Evolutionary conservation across 1,140 invertebrate species (phyloP), one percentile per base, ranked within the genome.

Genomic region (Drosophila nigrodunni): DNA sequence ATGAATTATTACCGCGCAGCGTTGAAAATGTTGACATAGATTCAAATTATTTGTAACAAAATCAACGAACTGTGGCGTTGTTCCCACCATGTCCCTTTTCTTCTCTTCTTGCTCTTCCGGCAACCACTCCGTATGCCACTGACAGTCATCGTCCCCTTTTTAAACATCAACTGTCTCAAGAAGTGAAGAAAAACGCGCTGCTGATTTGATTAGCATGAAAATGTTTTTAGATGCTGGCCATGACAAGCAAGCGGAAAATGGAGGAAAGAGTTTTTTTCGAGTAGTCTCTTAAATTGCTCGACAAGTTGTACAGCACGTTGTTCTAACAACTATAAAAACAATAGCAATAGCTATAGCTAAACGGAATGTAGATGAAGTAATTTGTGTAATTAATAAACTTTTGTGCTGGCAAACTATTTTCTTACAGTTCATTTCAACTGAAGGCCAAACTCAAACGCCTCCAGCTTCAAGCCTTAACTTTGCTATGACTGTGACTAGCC

Each of bases 21-120:
- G 83, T 71, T 80, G 77, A 68, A 75, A 82, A 80, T 88, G 77
- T 83, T 87, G 83, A 87, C 80, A 88, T 88, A 87, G 83, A 87
- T 83, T 87, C 87, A 87, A 88, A 87, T 87, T 87, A 87, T 87
- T 87, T 87, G 80, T 87, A 74, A 87, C 77, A 75, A 80, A 87
- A 68, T 83, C 83, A 88, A 87, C 83, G 83, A 87, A 78, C 77
- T 80, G 83, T 88, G 64, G 49, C 73, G 46, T 25, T 21, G 39
- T 15, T 41, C 44, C 49, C 66, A 34, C 39, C 25, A 13, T 37
- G 37, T 13, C 58, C 49, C 39, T 13, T 50, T 37, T 25, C n/a
- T n/a, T 60, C 43, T 44, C 64, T 50, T n/a, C 49, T 46, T 61
- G 9, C 25, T 25, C 25, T 25, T 25, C 25, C 4, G 1, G 2